phyloP scores from a whole-genome alignment of 2,888 invertebrate genomes.

The Campoplex nolae region DNA sequence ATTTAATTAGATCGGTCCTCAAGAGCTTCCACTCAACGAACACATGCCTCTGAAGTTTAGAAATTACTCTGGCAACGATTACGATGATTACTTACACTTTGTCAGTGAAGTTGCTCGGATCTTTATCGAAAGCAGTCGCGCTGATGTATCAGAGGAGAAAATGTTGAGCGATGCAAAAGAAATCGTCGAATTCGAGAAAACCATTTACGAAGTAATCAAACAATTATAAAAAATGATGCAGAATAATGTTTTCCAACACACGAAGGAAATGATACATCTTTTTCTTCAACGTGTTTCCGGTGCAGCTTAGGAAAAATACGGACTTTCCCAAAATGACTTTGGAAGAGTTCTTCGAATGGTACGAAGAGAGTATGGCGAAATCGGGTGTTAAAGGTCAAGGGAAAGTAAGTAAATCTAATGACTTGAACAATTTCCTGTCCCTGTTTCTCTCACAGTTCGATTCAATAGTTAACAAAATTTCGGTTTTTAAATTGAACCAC shows the following conservation, averaged over 20 bases:
- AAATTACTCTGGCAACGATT: slow-evolving; percentile 65
- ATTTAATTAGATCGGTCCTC: neutral
- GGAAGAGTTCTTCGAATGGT: slow-evolving; percentile 50
- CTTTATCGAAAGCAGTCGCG: slow-evolving; percentile 68
- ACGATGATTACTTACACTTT: slow-evolving; percentile 58
- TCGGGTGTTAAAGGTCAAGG: slow-evolving; percentile 26
- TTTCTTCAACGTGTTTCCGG: neutral
- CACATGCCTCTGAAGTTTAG: slow-evolving; percentile 37
- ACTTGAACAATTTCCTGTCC: neutral
- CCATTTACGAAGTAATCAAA: slow-evolving; percentile 55
- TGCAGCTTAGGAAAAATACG: slow-evolving; percentile 8
- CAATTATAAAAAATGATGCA: neutral
- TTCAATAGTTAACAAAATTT: neutral
- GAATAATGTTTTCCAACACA: no score
- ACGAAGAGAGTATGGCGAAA: slow-evolving; percentile 38
- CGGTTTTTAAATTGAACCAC: no score
- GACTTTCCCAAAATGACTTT: neutral
- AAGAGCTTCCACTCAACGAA: slow-evolving; percentile 43
- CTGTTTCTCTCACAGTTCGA: neutral
- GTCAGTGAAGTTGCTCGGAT: slow-evolving; percentile 64
- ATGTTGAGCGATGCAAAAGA: slow-evolving; percentile 70
- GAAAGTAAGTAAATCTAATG: slow-evolving; percentile 20
- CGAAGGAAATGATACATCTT: neutral
- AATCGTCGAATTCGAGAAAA: slow-evolving; percentile 71
- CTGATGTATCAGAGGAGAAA: slow-evolving; percentile 64